phyloP scores from a whole-genome alignment of 1,140 invertebrate genomes.

The Drosophila seguyi region DNA sequence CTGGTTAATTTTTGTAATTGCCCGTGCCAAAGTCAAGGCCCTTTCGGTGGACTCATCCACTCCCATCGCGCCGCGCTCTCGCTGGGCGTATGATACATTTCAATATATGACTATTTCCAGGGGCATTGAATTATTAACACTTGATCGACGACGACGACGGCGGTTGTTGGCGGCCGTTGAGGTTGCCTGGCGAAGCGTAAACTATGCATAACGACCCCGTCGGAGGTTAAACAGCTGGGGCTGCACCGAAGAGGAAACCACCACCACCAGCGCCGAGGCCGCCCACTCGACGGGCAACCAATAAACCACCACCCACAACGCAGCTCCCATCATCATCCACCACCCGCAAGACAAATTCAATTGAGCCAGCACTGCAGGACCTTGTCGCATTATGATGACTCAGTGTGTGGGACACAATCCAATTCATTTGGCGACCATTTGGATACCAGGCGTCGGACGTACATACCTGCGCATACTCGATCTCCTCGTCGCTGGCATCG shows the following conservation, averaged over 20 bases:
- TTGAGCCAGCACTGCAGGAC: slow-evolving; percentile 77
- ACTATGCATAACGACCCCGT: slow-evolving; percentile 59
- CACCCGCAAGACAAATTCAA: slow-evolving; percentile 74
- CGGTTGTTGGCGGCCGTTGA: slow-evolving; percentile 47
- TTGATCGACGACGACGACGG: slow-evolving; percentile 63
- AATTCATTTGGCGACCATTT: slow-evolving; percentile 28
- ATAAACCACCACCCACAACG: slow-evolving; percentile 33
- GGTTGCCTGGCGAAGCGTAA: slow-evolving; percentile 72
- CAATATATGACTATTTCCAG: slow-evolving; percentile 53
- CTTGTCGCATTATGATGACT: slow-evolving; percentile 68
- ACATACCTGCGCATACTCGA: slow-evolving; percentile 84
- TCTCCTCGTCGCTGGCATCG: slow-evolving; percentile 82
- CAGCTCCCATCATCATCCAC: slow-evolving; percentile 34
- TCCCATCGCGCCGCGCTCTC: slow-evolving; percentile 8
- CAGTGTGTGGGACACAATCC: slow-evolving; percentile 56
- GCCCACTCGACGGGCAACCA: slow-evolving; percentile 28
- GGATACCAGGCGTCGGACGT: slow-evolving; percentile 32
- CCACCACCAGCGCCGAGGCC: slow-evolving; percentile 1
- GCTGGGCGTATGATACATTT: slow-evolving; percentile 22
- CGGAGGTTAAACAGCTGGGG: slow-evolving; percentile 75
- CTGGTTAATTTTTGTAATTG: slow-evolving; percentile 55
- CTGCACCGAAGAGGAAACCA: slow-evolving; percentile 31
- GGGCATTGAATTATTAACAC: slow-evolving; percentile 77
- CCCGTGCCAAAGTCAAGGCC: slow-evolving; percentile 47
- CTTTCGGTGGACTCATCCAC: slow-evolving; percentile 8